phyloP scores from a whole-genome alignment of 1,140 invertebrate species.

The Diuraphis noxia region DNA sequence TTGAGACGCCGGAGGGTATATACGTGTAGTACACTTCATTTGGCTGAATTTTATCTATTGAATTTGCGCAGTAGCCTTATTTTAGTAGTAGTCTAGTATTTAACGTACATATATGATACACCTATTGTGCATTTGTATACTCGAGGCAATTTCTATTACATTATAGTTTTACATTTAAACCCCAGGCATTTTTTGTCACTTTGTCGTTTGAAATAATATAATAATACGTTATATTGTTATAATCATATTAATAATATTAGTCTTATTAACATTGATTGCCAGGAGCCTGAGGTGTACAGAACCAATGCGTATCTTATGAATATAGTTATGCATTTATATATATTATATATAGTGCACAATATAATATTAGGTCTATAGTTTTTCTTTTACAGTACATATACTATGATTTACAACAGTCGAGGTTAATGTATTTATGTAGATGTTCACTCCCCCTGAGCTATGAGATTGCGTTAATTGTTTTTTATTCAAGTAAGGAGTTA shows the following conservation, averaged over 20 bases:
- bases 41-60: background rate
- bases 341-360: background rate
- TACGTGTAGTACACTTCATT: background rate
- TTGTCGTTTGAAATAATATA: background rate
- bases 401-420: background rate
- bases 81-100: too few species aligned
- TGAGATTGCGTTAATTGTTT: background rate
- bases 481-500: background rate
- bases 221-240: background rate
- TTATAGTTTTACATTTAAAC: slow-evolving; percentile 7
- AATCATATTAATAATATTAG: slow-evolving; percentile 31
- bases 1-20: too few species aligned
- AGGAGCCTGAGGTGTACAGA: background rate
- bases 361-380: slow-evolving; percentile 3
- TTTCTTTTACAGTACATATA: background rate
- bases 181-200: slow-evolving; percentile 6
- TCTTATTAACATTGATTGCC: slow-evolving; percentile 25
- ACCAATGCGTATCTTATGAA: background rate
- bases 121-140: background rate
- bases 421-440: background rate
- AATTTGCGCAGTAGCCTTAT: background rate
- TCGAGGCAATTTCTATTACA: background rate
- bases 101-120: background rate
- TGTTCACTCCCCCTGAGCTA: background rate
- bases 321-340: too few species aligned